These are phyloP conservation scores for Macrotis lagotis DNA, from an alignment of 2,113 vertebrate genomes.

Conservation along the genomic window DNA sequence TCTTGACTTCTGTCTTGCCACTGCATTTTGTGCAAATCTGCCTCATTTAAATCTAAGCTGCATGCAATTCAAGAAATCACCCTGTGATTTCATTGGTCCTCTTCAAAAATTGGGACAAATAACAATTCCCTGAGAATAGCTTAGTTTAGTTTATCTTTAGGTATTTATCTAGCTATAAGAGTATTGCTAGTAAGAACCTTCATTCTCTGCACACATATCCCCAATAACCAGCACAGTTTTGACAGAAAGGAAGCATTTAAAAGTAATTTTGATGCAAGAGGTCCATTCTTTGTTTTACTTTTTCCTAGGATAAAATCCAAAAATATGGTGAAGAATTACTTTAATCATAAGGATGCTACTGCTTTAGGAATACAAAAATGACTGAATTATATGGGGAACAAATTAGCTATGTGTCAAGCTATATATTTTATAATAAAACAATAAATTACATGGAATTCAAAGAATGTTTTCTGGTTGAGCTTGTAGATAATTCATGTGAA, in stretches of 20 bases:
- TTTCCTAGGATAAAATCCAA: constrained; percentile 29
- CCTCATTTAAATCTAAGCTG: not conserved
- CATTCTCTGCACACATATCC: not conserved
- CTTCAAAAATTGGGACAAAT: not conserved
- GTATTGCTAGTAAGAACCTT: not conserved
- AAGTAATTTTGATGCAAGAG: not conserved
- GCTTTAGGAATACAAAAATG: constrained; percentile 11
- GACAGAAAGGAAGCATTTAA: not conserved
- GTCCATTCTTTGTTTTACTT: not conserved
- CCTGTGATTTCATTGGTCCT: not conserved
- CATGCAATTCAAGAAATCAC: not conserved
- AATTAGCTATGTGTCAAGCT: constrained; percentile 4
- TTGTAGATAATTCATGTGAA: constrained; percentile 47
- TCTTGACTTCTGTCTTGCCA: not conserved
- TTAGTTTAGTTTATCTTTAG: no score
- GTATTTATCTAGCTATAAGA: not conserved
- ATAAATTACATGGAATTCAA: constrained; percentile 20
- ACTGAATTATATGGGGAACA: constrained; percentile 34
- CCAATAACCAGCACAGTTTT: not conserved
- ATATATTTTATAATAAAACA: constrained; percentile 21
- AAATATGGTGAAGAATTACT: constrained; percentile 38
- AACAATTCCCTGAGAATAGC: no score
- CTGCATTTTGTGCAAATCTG: not conserved
- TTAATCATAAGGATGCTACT: not conserved
- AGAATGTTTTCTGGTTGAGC: constrained; percentile 5